A percentile compares a stretch with the other conserved stretches of the same genome.
Evolutionary conservation across 2,888 invertebrate genomes (phyloP).

Genomic region (Tridacna gigas): DNA sequence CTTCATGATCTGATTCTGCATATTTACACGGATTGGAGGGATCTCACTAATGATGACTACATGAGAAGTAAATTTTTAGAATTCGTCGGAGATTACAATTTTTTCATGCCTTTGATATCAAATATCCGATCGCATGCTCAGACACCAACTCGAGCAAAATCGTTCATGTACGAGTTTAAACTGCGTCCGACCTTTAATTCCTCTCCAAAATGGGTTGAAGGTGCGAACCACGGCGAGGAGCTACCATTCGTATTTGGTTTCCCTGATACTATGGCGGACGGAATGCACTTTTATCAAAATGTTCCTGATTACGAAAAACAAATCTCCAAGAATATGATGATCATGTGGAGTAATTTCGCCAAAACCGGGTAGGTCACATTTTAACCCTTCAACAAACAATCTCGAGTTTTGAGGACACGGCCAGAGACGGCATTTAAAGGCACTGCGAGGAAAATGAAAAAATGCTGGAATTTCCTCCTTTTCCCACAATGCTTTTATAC

Average conservation of each 20-base stretch:
- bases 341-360: conserved; percentile 97
- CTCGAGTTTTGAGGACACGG: neutral
- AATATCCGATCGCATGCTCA: conserved; percentile 50
- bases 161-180: conserved; percentile 66
- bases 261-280: conserved; percentile 82
- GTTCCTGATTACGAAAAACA: conserved; percentile 93
- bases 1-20: conserved; percentile 42
- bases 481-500: too few species aligned
- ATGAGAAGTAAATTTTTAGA: conserved; percentile 51
- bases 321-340: conserved; percentile 94
- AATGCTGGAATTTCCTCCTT: too few species aligned
- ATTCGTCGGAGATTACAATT: conserved; percentile 62
- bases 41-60: conserved; percentile 29
- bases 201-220: conserved; percentile 96
- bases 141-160: conserved; percentile 7
- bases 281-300: conserved; percentile 92
- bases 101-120: conserved; percentile 59
- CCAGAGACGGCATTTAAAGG: too few species aligned
- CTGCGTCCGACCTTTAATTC: conserved; percentile 91
- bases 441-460: too few species aligned
- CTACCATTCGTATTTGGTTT: conserved; percentile 95
- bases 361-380: conserved; percentile 92
- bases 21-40: conserved; percentile 63
- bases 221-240: conserved; percentile 97
- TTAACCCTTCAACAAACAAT: neutral